Percentiles rank a stretch among this genome's conserved stretches.
phyloP scores from a whole-genome alignment of 2,888 invertebrate species.

The Ditula angustiorana region DNA sequence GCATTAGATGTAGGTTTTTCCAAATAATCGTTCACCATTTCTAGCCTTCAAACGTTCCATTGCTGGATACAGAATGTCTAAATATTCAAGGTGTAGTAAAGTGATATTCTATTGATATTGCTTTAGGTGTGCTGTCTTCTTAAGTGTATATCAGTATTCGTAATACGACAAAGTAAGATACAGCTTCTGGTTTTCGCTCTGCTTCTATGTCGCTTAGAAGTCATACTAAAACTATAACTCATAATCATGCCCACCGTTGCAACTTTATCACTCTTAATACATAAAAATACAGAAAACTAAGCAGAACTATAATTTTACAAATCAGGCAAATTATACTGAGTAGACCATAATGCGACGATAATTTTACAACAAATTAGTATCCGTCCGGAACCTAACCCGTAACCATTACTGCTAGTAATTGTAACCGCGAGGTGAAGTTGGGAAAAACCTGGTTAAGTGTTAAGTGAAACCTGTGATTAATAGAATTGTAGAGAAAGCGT shows the following conservation, averaged over 20 bases:
- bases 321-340: conserved; percentile 5
- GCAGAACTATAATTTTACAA: conserved; percentile 10
- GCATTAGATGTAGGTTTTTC: too few species aligned
- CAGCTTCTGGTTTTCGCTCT: not conserved
- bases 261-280: conserved; percentile 1
- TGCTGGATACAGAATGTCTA: too few species aligned
- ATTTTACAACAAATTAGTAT: conserved; percentile 12
- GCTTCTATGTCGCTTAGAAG: not conserved
- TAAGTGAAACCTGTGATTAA: not conserved
- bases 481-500: not conserved
- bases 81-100: too few species aligned
- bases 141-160: too few species aligned
- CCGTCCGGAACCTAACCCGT: conserved; percentile 1
- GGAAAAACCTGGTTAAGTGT: not conserved
- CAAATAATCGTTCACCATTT: too few species aligned
- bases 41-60: too few species aligned
- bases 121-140: too few species aligned
- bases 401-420: conserved; percentile 7
- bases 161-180: not conserved
- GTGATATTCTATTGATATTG: too few species aligned
- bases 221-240: not conserved
- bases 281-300: not conserved
- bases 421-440: conserved; percentile 17
- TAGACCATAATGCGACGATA: conserved; percentile 12
- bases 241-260: not conserved